Evolutionary conservation across 2,113 vertebrate species (phyloP), one percentile per base, ranked within the genome.

Genomic region (Amphiprion ocellaris): DNA sequence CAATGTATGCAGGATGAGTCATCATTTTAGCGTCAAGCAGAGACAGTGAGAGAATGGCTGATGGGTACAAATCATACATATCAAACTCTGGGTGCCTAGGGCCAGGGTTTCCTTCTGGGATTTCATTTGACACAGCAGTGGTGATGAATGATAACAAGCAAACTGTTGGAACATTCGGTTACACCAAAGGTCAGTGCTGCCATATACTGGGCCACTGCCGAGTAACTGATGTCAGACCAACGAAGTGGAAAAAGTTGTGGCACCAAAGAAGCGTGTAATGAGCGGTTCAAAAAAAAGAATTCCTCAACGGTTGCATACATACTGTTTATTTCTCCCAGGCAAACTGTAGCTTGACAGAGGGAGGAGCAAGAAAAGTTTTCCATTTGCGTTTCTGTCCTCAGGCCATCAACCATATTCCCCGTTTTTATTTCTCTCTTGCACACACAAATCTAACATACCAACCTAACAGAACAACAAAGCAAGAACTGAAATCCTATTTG

Each of bases 341-440:
- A 59, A 69, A 33, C 58, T 59, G 21, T 16, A 69, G 47, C 73
- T 69, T 30, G 72, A 66, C 44, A 81, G 68, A n/a, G 46, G 30
- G 80, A 81, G 70, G 55, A 69, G 41, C 2, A 3, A 23, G 9
- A 74, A 59, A n/a, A 56, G 19, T 74, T 83, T 30, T 30, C 30
- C 4, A 5, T 30, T 72, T 75, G 37, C 78, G 44, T 65, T 46
- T 66, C 16, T 79, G 53, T 83, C 79, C 71, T 74, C 10, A 21
- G 77, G 84, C 77, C 2, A 75, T 82, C 50, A 58, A 72, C n/a
- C 47, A 78, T 80, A 75, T 74, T 83, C 62, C 60, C 41, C 39
- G 10, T 52, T 23, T 46, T 63, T 19, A 10, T 53, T 69, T 49
- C 44, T 44, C 16, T 50, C 37, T 39, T 26, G 5, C 37, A 46